Base-by-base conservation (phyloP, 2,888 invertebrate genomes). In the Subacronicta megacephala region DNA sequence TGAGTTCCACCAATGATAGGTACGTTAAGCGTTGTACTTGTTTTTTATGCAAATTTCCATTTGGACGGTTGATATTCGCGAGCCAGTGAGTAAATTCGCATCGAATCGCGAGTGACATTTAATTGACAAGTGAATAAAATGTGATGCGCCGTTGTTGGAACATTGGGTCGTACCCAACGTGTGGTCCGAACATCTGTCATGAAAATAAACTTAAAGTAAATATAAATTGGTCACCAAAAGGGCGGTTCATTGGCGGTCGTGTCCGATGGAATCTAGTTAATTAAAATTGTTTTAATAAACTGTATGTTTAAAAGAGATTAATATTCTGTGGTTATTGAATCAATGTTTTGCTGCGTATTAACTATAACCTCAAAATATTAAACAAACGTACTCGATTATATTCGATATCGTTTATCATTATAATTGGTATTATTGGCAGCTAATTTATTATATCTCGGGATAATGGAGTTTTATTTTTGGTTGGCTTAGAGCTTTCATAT, bases 121-220 rank as follows among this genome's bases (percentile, higher is more conserved):
- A 91, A 90, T 91, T 90, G 93, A 91, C 90, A 91, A 89, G 90
- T 87, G 90, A 88, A 88, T 88, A 89, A 88, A 91, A 90, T 87
- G 87, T 87, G 87, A 89, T 85, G 80, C 77, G 77, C 81, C 83
- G 84, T 85, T 84, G 81, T 78, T 82, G 84, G 82, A 83, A 84
- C 82, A 81, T 82, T 79, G 77, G 77, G 80, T 60, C 81, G 81
- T 80, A 79, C 70, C 78, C 80, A 81, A 69, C 65, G 72, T 70
- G 66, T 76, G 79, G 61, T 62, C 59, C 55, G 72, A 73, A 72
- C 77, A 65, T 69, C 67, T 77, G 81, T 78, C 77, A 80, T 68
- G 75, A 75, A 77, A 82, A 83, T 78, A 77, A 76, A 78, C 77
- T 77, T 77, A 73, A 79, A 82, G 84, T 83, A 84, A 79, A 86